These are phyloP conservation scores for Euplagia quadripunctaria DNA, from an alignment of 2,888 invertebrate genomes.

Conservation along the genomic window DNA sequence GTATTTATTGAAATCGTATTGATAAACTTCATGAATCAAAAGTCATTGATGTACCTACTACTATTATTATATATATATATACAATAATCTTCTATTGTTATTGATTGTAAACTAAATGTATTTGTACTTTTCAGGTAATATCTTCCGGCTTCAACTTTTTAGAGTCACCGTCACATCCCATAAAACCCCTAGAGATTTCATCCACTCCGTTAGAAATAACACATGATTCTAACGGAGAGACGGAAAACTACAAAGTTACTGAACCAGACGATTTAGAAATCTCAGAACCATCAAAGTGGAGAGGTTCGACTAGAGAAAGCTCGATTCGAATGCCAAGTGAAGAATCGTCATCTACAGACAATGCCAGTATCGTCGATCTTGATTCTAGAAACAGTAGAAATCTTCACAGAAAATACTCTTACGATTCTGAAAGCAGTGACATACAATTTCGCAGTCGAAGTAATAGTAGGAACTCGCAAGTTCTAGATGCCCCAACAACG, in stretches of 20 bases:
- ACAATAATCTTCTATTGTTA: no score
- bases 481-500: conserved; percentile 73
- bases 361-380: conserved; percentile 80
- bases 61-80: no score
- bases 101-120: no score
- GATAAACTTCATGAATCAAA: neutral
- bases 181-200: conserved; percentile 80
- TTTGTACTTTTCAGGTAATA: conserved; percentile 70
- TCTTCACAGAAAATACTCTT: conserved; percentile 71
- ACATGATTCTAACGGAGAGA: conserved; percentile 69
- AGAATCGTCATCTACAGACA: conserved; percentile 82
- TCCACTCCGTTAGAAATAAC: conserved; percentile 76
- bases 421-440: conserved; percentile 76
- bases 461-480: conserved; percentile 69
- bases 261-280: conserved; percentile 87
- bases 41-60: neutral
- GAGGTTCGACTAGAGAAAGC: conserved; percentile 89
- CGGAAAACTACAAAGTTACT: conserved; percentile 80
- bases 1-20: neutral
- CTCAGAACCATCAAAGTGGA: conserved; percentile 89
- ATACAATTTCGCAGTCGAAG: conserved; percentile 64
- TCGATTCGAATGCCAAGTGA: conserved; percentile 90
- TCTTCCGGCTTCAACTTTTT: conserved; percentile 79
- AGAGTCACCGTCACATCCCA: conserved; percentile 69
- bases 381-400: conserved; percentile 70